Base-by-base conservation (phyloP, 2,113 vertebrate genomes). In the Ochotona curzoniae region DNA sequence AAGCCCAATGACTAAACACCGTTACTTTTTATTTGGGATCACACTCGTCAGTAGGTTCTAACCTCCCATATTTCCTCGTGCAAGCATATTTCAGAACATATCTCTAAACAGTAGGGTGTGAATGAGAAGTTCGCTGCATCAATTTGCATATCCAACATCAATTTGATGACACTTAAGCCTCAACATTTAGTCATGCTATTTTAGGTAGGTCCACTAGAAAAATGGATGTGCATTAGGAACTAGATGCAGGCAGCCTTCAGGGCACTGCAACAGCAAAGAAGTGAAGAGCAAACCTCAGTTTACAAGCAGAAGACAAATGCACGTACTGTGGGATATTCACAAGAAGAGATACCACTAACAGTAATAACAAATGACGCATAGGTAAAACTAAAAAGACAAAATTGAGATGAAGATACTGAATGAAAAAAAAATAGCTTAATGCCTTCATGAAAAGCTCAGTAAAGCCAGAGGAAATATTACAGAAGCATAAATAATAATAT, bases 91-190 rank as follows among this genome's bases (percentile, higher is more conserved):
- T 49, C 57, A 92, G 30, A 20, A 69, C 8, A 57, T 80, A 83
- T 81, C 28, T 78, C 28, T 63, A 18, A 13, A 47, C 57, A 75
- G 30, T 81, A 54, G 11, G 61, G 14, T 15, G 57, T 75, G 61
- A 38, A 2, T 85, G 51, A 70, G 54, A 71, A 23, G 28, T 44
- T 44, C 3, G 38, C 38, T 44, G 38, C 6, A 44, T 44, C 38
- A 44, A 44, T 44, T 44, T 44, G 38, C 38, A 44, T 44, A 3
- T 6, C 38, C 17, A 49, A 49, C 49, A 44, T 63, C 30, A 25
- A 57, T 83, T 91, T 74, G 38, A 79, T 82, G 10, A 88, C 35
- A 14, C 14, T 32, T 94, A 73, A 89, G n/a, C 64, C n/a, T 18
- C 73, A 82, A 26, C 12, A 54, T 4, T 21, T 14, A 51, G 23